Base-by-base conservation (phyloP, 2,888 invertebrate species). In the Phalera bucephala region DNA sequence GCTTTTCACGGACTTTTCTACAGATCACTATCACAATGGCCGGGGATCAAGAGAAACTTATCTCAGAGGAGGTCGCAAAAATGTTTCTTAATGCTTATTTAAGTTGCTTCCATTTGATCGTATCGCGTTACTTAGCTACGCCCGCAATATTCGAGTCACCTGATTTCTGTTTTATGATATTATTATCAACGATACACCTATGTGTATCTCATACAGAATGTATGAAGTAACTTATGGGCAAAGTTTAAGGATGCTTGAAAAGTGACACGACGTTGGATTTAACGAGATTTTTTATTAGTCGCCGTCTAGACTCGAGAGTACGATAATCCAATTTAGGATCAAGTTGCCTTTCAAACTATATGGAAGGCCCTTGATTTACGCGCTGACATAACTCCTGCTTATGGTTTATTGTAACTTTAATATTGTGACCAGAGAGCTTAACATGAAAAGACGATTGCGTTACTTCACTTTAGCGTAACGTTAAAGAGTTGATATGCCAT, bases 1-100 rank as follows among this genome's bases (percentile, higher is more conserved):
- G 82, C 80, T 82, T 85, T 87, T 83, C 84, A 80, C 72, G 59
- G 80, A 78, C 69, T 84, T 78, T 82, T 76, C 77, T 65, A 64
- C 78, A 77, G 87, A 85, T 86, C 82, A 68, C 82, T 86, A 84
- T 87, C 88, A 88, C 88, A 88, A 88, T 88, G 71, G 80, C 69
- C 72, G 63, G 80, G 82, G 88, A 88, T 88, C 85, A 86, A 72
- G 76, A 63, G 75, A 67, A 82, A 78, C 77, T 86, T 86, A 87
- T 85, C 87, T 81, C 64, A 55, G 61, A 64, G 64, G 70, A 75
- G 76, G 72, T 72, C 67, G 71, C 79, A 78, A 80, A 84, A 87
- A 86, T 84, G 87, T 83, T 83, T 79, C 85, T 80, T 86, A 86
- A 87, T 81, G 82, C 76, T 71, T 80, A 80, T 84, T 84, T 85